phyloP scores from a whole-genome alignment of 1,140 invertebrate species.

The Trichomalopsis sarcophagae region DNA sequence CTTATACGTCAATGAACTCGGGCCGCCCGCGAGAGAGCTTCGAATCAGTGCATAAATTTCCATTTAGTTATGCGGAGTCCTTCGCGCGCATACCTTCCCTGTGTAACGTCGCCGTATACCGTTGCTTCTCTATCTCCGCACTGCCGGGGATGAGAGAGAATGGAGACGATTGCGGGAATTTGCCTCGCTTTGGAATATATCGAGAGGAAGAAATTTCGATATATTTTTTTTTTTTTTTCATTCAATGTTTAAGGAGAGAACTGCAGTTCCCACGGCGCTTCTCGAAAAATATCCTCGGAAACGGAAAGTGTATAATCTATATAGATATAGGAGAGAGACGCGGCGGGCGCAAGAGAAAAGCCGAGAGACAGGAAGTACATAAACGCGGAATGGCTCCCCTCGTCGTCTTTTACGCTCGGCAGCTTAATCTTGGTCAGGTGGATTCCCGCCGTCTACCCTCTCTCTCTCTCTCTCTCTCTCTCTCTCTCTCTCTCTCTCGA shows the following conservation, averaged over 20 bases:
- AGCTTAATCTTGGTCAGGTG: slow-evolving; percentile 51
- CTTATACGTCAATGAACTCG: slow-evolving; percentile 48
- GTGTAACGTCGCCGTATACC: not conserved
- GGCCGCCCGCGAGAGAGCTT: not conserved
- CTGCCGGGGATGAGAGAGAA: not conserved
- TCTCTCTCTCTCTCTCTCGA: not conserved
- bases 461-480: not conserved
- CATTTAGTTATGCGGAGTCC: slow-evolving; percentile 42
- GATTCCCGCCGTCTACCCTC: slow-evolving; percentile 9
- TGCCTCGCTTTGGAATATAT: not conserved
- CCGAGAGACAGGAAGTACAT: slow-evolving; percentile 42
- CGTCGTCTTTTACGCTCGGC: slow-evolving; percentile 32
- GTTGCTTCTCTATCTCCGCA: not conserved
- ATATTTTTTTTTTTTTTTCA: not conserved
- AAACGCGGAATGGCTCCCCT: slow-evolving; percentile 40
- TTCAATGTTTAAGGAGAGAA: not conserved
- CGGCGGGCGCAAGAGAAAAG: slow-evolving; percentile 6
- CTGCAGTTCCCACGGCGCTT: not conserved
- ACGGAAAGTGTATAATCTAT: not conserved
- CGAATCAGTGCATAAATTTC: slow-evolving; percentile 48
- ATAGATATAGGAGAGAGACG: not conserved
- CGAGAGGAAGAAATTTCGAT: not conserved
- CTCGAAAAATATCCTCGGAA: slow-evolving; percentile 8
- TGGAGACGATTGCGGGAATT: not conserved
- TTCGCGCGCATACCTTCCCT: not conserved